phyloP scores from a whole-genome alignment of 2,888 invertebrate species.

The Exephanes ischioxanthus region DNA sequence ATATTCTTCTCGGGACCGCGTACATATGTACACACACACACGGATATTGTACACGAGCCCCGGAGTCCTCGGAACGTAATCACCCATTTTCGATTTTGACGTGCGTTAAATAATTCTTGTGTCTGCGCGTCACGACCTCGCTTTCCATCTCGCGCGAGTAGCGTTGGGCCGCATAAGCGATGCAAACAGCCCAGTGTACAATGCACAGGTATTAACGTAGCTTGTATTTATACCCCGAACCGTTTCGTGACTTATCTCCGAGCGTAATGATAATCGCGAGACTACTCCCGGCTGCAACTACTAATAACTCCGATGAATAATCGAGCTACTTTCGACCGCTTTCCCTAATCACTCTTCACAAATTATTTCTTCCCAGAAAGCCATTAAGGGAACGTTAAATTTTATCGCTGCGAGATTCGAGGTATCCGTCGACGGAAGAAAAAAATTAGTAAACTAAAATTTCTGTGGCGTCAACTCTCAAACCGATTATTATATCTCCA shows the following conservation, averaged over 20 bases:
- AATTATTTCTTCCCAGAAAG: not conserved
- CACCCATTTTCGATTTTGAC: conserved; percentile 68
- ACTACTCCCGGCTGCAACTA: not conserved
- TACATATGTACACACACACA: not conserved
- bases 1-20: conserved; percentile 24
- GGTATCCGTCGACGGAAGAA: not conserved
- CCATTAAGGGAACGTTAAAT: not conserved
- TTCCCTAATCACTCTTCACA: not conserved
- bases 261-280: conserved; percentile 37
- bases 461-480: not conserved
- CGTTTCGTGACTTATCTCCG: conserved; percentile 20
- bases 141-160: conserved; percentile 35
- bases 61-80: conserved; percentile 47
- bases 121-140: conserved; percentile 46
- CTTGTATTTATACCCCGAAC: not conserved
- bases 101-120: conserved; percentile 65
- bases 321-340: conserved; percentile 7
- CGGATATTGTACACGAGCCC: not conserved
- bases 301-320: conserved; percentile 19
- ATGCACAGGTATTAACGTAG: not conserved
- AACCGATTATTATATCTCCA: too few species aligned
- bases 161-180: conserved; percentile 18
- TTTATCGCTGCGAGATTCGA: not conserved
- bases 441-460: not conserved
- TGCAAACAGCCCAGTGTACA: conserved; percentile 5